Conservation (phyloP, 2,888 invertebrate species). For the Clitarchus hookeri region DNA sequence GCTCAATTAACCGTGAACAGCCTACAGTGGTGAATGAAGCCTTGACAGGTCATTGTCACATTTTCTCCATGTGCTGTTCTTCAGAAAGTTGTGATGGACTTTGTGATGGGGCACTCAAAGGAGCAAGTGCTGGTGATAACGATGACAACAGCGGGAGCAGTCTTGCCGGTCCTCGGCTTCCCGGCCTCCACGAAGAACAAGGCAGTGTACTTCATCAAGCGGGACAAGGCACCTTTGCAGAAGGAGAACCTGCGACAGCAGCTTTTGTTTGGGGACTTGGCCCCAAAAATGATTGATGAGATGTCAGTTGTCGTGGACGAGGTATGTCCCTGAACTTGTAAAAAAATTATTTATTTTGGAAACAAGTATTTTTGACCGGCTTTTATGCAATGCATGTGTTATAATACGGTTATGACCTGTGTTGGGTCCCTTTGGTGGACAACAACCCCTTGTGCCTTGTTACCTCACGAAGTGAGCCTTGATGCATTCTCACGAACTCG, state of each 20-base stretch:
- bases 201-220: conserved; percentile 78
- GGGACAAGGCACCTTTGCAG: conserved; percentile 64
- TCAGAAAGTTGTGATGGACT: conserved; percentile 60
- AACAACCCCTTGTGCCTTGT: too few species aligned
- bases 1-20: too few species aligned
- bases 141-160: conserved; percentile 63
- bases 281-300: conserved; percentile 72
- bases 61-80: conserved; percentile 32
- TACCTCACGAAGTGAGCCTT: too few species aligned
- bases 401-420: too few species aligned
- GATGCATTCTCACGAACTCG: too few species aligned
- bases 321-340: conserved; percentile 46
- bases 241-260: conserved; percentile 61
- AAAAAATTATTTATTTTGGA: background rate
- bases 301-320: conserved; percentile 71
- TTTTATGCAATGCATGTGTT: too few species aligned
- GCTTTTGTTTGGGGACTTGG: conserved; percentile 72
- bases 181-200: conserved; percentile 67
- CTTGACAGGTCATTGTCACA: too few species aligned
- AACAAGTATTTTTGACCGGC: too few species aligned
- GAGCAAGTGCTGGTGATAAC: conserved; percentile 63
- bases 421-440: too few species aligned
- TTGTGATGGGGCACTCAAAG: conserved; percentile 55
- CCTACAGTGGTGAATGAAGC: too few species aligned
- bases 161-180: conserved; percentile 69